These are phyloP conservation scores for Lanius collurio DNA, from an alignment of 2,113 vertebrate genomes.

Conservation along the genomic window DNA sequence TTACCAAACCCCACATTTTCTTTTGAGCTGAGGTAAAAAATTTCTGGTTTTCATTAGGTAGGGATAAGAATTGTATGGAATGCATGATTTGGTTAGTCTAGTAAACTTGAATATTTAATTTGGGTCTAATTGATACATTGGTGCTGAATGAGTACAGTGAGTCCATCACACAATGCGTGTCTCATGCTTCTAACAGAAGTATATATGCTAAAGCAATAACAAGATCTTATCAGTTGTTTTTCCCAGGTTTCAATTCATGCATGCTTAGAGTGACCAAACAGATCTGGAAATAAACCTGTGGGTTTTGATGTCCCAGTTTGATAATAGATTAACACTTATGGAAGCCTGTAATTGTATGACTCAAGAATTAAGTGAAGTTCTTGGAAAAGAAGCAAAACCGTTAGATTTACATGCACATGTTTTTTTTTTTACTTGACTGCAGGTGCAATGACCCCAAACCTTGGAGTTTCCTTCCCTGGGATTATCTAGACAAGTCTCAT, in stretches of 20 bases:
- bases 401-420: fast-evolving
- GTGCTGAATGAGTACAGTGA: not conserved
- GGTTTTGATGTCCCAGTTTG: not conserved
- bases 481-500: not conserved
- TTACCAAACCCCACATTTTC: fast-evolving
- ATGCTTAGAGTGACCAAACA: not conserved
- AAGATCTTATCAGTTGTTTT: not conserved
- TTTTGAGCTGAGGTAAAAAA: not conserved
- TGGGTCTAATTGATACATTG: not conserved
- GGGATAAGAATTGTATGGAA: not conserved
- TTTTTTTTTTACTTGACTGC: not conserved
- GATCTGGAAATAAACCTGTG: not conserved
- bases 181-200: not conserved
- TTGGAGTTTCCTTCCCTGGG: not conserved
- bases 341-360: not conserved
- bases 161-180: too few species aligned
- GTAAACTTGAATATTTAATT: not conserved
- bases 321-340: not conserved
- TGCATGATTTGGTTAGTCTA: not conserved
- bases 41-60: not conserved
- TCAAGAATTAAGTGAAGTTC: not conserved
- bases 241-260: not conserved
- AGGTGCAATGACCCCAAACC: not conserved
- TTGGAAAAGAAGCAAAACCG: not conserved
- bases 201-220: not conserved